Conservation (phyloP, 2,113 vertebrate genomes). For the Gila orcuttii region DNA sequence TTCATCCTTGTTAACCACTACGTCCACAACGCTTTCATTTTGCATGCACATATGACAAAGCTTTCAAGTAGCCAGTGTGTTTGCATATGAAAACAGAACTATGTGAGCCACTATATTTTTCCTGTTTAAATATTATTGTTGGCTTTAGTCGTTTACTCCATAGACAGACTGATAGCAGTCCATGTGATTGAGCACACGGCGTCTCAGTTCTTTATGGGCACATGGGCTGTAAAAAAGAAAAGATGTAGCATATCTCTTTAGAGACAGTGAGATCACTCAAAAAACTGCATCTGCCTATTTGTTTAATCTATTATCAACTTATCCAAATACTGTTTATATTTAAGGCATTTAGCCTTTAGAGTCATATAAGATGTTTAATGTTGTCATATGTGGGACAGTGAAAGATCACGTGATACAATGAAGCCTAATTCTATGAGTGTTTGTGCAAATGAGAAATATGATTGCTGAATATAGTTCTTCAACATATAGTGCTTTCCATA, state of each 20-base stretch:
- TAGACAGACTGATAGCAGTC: background rate
- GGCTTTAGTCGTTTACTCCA: background rate
- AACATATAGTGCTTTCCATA: background rate
- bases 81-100: background rate
- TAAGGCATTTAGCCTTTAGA: background rate
- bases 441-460: background rate
- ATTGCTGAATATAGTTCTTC: background rate
- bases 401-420: background rate
- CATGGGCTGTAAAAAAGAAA: background rate
- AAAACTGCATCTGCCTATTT: background rate
- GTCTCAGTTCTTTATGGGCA: background rate
- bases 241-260: background rate
- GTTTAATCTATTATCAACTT: background rate
- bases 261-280: background rate
- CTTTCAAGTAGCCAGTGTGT: conserved; percentile 6
- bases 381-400: background rate
- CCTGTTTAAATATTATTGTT: conserved; percentile 30
- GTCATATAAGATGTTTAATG: background rate
- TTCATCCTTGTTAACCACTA: background rate
- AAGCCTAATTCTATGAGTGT: background rate
- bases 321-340: background rate
- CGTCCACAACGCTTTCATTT: background rate
- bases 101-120: conserved; percentile 3
- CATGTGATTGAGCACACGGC: background rate
- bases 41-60: background rate